Evolutionary conservation across 2,797 vertebrate genomes (phyloP).

Genomic region (Gallinago stenura): DNA sequence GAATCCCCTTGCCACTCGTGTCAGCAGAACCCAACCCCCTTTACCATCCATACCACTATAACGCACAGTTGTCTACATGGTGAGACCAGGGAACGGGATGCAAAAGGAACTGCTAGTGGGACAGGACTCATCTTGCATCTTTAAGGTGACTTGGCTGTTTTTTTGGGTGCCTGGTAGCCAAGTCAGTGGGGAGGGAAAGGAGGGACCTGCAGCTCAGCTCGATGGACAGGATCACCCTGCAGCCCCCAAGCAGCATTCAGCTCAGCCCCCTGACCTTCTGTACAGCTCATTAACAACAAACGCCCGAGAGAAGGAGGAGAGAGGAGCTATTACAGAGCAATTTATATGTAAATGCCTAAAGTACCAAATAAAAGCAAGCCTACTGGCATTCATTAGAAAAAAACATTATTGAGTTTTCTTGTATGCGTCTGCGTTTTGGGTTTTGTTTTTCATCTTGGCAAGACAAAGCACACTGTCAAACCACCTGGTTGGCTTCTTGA

Average conservation of each 20-base stretch:
- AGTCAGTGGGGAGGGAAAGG: background rate
- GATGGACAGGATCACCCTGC: background rate
- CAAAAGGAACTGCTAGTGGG: accelerated
- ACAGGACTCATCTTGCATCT: background rate
- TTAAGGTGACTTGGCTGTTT: background rate
- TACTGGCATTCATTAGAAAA: conserved; percentile 21
- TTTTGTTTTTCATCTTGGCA: background rate
- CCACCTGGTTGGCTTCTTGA: background rate
- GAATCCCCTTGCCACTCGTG: background rate
- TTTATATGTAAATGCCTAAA: conserved; percentile 81
- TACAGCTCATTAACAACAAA: conserved; percentile 74
- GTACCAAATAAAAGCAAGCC: conserved; percentile 63
- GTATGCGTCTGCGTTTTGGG: background rate
- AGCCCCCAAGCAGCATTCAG: conserved; percentile 14
- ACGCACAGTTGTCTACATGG: accelerated
- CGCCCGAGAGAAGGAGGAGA: conserved; percentile 64
- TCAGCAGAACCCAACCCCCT: background rate
- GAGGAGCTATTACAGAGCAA: conserved; percentile 76
- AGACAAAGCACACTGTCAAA: background rate
- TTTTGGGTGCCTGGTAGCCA: background rate
- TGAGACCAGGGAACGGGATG: background rate
- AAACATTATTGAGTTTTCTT: background rate
- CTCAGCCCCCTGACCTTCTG: conserved; percentile 62
- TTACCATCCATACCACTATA: background rate
- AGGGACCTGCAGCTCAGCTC: background rate